Percentiles rank a stretch among this genome's conserved stretches.
These are phyloP conservation scores for Virgularia gustaviana DNA, from an alignment of 92 coral and sea anemone genomes.

Conservation along the genomic window DNA sequence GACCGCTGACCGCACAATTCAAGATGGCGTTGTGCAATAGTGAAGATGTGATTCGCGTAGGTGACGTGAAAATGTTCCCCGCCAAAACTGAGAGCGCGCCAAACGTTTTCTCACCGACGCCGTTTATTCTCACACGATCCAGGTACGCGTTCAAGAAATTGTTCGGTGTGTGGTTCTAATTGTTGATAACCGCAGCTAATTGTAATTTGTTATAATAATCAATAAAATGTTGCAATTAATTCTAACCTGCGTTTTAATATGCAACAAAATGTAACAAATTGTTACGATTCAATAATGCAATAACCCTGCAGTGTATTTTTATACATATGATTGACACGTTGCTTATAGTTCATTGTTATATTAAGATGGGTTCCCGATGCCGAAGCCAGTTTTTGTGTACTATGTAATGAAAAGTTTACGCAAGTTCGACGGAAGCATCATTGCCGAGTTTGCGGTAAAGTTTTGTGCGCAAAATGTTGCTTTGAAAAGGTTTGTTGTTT, in stretches of 20 bases:
- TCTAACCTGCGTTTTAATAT: neutral
- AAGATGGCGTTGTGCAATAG: slow-evolving; percentile 70
- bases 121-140: slow-evolving; percentile 80
- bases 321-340: neutral
- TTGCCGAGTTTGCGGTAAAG: slow-evolving; percentile 89
- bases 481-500: slow-evolving; percentile 98
- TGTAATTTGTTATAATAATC: neutral
- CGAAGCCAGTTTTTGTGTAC: slow-evolving; percentile 70
- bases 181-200: neutral
- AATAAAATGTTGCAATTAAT: neutral
- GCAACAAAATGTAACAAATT: neutral
- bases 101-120: slow-evolving; percentile 88
- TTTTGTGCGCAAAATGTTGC: slow-evolving; percentile 88
- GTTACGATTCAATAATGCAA: slow-evolving; percentile 8
- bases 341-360: neutral
- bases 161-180: slow-evolving; percentile 6
- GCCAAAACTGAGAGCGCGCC: slow-evolving; percentile 96
- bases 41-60: slow-evolving; percentile 68
- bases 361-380: slow-evolving; percentile 98
- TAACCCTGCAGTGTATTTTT: neutral
- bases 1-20: slow-evolving; percentile 13
- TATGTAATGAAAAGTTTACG: slow-evolving; percentile 81
- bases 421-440: slow-evolving; percentile 93
- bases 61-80: slow-evolving; percentile 77
- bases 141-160: slow-evolving; percentile 55